These are phyloP conservation scores for Perca schrenkii DNA, from an alignment of 2,113 vertebrate species.

Conservation along the genomic window DNA sequence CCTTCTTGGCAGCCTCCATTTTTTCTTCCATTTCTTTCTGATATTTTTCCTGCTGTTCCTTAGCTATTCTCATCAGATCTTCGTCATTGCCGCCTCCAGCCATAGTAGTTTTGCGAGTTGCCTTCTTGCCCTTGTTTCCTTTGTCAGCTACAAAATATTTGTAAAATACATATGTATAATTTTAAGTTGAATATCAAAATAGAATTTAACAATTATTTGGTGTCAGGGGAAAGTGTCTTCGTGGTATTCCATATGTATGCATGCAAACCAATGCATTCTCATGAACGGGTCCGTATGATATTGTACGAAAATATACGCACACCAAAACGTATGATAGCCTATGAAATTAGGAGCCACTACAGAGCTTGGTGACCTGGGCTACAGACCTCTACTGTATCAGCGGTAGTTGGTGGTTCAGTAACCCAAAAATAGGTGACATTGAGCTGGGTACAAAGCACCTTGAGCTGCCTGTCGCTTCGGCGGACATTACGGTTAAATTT, in stretches of 20 bases:
- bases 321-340: no score
- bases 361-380: no score
- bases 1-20: constrained; percentile 69
- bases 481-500: no score
- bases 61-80: constrained; percentile 77
- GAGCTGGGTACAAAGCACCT: no score
- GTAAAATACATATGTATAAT: not conserved
- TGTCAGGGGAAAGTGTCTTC: not conserved
- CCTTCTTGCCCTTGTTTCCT: constrained; percentile 78
- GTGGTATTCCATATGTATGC: not conserved
- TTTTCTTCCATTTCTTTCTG: constrained; percentile 77
- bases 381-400: no score
- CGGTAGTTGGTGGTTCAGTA: no score
- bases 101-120: constrained; percentile 73
- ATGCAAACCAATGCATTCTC: not conserved
- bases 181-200: not conserved
- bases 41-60: constrained; percentile 78
- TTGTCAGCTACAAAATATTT: constrained; percentile 71
- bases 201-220: not conserved
- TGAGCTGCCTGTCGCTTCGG: no score
- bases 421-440: no score
- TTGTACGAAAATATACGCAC: no score
- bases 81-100: constrained; percentile 68
- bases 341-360: no score
- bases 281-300: no score